Conservation (phyloP, 2,888 invertebrate species). For the Cheilosia soror region DNA sequence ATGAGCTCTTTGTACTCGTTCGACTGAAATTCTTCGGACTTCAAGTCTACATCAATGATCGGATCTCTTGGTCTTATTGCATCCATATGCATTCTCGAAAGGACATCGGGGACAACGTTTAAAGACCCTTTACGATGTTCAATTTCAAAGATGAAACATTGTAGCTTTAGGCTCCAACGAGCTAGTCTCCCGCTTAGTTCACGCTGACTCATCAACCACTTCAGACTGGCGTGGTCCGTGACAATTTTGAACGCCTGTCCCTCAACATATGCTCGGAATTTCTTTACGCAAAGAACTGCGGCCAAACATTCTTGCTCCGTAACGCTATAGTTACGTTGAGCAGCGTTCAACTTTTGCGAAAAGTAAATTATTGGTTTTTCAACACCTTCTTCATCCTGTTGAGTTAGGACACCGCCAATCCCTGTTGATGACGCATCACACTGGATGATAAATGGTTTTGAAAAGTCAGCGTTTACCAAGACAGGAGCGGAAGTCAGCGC, state of each 20-base stretch:
- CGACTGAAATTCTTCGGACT: conserved; percentile 2
- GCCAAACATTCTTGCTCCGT: conserved; percentile 29
- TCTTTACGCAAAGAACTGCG: not conserved
- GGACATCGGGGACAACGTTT: not conserved
- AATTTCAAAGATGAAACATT: not conserved
- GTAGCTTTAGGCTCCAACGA: not conserved
- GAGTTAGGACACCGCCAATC: conserved; percentile 6
- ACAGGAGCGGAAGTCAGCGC: conserved; percentile 4
- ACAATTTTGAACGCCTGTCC: not conserved
- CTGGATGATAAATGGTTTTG: conserved; percentile 3
- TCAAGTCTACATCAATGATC: not conserved
- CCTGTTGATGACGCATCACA: conserved; percentile 13
- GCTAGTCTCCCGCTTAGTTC: not conserved
- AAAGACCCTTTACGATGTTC: not conserved
- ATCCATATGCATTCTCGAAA: not conserved
- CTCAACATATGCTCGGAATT: not conserved
- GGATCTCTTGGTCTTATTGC: not conserved
- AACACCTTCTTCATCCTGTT: not conserved
- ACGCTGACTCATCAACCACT: conserved; percentile 4
- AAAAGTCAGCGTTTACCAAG: conserved; percentile 16
- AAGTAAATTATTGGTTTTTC: conserved; percentile 15
- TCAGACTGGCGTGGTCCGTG: not conserved
- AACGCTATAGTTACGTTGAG: conserved; percentile 33
- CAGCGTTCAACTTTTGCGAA: conserved; percentile 25
- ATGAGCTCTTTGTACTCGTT: not conserved